phyloP scores from a whole-genome alignment of 92 coral and sea anemone genomes.

The Scolanthus callimorphus region DNA sequence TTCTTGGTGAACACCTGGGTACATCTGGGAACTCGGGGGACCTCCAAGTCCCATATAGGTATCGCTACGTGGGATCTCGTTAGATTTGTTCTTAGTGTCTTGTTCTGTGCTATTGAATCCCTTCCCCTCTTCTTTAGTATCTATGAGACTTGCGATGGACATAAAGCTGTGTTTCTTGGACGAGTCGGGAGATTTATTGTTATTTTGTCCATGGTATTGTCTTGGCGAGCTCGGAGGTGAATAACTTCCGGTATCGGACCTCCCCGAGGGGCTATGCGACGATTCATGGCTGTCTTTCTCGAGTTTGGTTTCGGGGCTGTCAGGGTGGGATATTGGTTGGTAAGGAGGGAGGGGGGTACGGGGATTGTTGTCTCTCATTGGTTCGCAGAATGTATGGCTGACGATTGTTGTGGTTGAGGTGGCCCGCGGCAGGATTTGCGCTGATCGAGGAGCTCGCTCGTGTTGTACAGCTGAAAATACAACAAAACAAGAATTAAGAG shows the following conservation, averaged over 20 bases:
- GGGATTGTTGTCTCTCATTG: constrained; percentile 28
- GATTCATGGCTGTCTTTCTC: constrained; percentile 10
- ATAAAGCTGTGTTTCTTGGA: constrained; percentile 78
- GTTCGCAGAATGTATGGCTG: constrained; percentile 38
- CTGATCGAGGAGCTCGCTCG: constrained; percentile 96
- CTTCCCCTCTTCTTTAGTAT: constrained; percentile 55
- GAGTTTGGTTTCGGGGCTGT: constrained; percentile 15
- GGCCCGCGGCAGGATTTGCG: constrained; percentile 63
- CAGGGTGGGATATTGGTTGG: constrained; percentile 14
- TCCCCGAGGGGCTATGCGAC: constrained; percentile 28
- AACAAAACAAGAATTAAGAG: too few relatives aligned
- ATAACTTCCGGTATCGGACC: constrained; percentile 20
- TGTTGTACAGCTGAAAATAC: constrained; percentile 97
- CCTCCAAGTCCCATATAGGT: constrained; percentile 5
- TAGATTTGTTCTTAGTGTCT: constrained; percentile 26
- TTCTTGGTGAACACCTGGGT: constrained; percentile 29
- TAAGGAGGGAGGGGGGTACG: constrained; percentile 8
- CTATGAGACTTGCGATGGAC: constrained; percentile 69
- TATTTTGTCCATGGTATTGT: constrained; percentile 77
- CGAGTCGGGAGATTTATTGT: constrained; percentile 78
- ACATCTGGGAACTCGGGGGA: constrained; percentile 5
- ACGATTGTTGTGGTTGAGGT: constrained; percentile 33
- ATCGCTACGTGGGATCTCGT: constrained; percentile 13
- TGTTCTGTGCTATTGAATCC: too few relatives aligned
- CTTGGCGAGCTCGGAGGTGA: constrained; percentile 57